Evolutionary conservation across 2,113 vertebrate species (phyloP).

Genomic region (Donacobius atricapilla): DNA sequence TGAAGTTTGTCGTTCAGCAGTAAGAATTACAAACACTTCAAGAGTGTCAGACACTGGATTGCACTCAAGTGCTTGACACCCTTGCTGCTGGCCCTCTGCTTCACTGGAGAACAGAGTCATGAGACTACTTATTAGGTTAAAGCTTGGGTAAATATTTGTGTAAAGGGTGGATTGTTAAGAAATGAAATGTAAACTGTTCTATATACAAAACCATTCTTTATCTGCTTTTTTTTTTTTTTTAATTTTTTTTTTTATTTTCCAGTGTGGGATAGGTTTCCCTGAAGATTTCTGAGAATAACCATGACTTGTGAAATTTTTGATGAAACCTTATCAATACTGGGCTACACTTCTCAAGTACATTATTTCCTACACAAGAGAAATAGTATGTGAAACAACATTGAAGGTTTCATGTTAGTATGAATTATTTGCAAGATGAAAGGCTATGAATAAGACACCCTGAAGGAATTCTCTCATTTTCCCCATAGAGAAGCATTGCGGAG

Average conservation of each 20-base stretch:
- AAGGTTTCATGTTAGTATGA: neutral
- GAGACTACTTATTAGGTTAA: neutral
- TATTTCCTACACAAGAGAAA: neutral
- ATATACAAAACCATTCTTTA: neutral
- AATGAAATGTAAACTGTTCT: neutral
- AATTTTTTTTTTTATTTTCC: neutral
- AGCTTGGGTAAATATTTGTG: neutral
- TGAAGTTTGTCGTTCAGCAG: neutral
- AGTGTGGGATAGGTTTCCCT: neutral
- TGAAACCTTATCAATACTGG: neutral
- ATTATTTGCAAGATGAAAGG: neutral
- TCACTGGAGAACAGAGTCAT: neutral
- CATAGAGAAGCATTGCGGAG: neutral
- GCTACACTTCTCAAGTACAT: neutral
- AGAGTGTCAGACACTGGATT: neutral
- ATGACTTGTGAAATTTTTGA: neutral
- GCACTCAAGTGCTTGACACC: neutral
- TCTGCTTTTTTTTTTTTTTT: neutral
- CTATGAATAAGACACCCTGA: neutral
- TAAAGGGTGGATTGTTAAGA: neutral
- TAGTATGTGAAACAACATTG: neutral
- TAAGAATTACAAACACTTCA: neutral
- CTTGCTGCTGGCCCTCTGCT: neutral
- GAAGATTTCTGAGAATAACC: neutral
- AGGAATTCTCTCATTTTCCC: neutral